phyloP scores from a whole-genome alignment of 1,140 invertebrate genomes.

The Aphidius ervi region DNA sequence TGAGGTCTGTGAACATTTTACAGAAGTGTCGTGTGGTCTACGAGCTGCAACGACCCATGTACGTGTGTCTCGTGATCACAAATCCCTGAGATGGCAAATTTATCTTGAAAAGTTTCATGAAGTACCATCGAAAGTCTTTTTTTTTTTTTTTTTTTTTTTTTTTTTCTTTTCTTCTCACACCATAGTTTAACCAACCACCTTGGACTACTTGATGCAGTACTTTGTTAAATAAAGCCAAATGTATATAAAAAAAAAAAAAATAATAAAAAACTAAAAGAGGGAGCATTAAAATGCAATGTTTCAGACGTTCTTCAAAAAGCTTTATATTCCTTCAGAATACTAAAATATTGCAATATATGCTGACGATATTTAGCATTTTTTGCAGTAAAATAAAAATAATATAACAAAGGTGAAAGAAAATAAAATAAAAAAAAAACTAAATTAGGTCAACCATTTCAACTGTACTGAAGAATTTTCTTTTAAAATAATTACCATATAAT shows the following conservation, averaged over 20 bases:
- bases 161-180: neutral
- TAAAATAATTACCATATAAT: too few relatives aligned
- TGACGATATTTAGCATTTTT: neutral
- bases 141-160: neutral
- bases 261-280: too few relatives aligned
- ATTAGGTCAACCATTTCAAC: too few relatives aligned
- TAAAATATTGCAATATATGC: constrained; percentile 9
- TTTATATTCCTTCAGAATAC: constrained; percentile 9
- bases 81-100: constrained; percentile 9
- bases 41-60: constrained; percentile 2
- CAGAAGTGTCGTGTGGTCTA: neutral
- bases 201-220: neutral
- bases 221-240: constrained; percentile 13
- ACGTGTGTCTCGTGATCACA: constrained; percentile 10
- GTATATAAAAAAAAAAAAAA: neutral
- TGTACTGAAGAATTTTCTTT: too few relatives aligned
- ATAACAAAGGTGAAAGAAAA: neutral
- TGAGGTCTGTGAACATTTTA: neutral
- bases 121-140: neutral
- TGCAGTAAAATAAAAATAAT: neutral
- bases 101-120: constrained; percentile 7
- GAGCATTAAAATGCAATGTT: constrained; percentile 16
- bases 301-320: constrained; percentile 2
- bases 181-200: too few relatives aligned
- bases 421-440: too few relatives aligned